Evolutionary conservation across 2,888 invertebrate species (phyloP).

Genomic region (Harpalus rubripes): DNA sequence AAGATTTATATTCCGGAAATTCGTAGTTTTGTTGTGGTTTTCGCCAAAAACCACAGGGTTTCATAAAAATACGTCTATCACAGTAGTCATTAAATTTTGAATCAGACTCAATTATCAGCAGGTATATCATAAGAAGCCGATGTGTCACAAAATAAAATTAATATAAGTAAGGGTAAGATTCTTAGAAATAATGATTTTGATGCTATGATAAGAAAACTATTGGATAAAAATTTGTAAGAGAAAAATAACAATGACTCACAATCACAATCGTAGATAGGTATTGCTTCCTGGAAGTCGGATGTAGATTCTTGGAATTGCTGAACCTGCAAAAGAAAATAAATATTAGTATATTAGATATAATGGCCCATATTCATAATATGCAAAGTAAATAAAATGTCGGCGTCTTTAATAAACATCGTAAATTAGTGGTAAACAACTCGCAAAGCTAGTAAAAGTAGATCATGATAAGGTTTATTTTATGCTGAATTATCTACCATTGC

Average conservation of each 20-base stretch:
- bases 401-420: neutral
- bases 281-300: neutral
- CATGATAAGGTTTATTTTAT: neutral
- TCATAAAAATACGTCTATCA: slow-evolving; percentile 25
- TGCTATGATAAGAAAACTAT: neutral
- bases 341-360: neutral
- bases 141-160: slow-evolving; percentile 14
- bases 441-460: neutral
- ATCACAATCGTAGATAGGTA: neutral
- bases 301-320: neutral
- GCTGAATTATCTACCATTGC: neutral
- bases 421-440: neutral
- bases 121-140: slow-evolving; percentile 18
- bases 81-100: slow-evolving; percentile 14
- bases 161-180: neutral
- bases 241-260: neutral
- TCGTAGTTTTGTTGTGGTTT: slow-evolving; percentile 27
- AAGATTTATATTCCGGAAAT: slow-evolving; percentile 36
- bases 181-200: neutral
- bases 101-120: slow-evolving; percentile 7
- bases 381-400: neutral
- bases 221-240: neutral
- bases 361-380: neutral
- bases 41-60: neutral
- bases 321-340: neutral